Percentiles rank a stretch among this genome's conserved stretches.
Conservation (phyloP, 2,888 invertebrate species). For the Nemoura dubitans region DNA sequence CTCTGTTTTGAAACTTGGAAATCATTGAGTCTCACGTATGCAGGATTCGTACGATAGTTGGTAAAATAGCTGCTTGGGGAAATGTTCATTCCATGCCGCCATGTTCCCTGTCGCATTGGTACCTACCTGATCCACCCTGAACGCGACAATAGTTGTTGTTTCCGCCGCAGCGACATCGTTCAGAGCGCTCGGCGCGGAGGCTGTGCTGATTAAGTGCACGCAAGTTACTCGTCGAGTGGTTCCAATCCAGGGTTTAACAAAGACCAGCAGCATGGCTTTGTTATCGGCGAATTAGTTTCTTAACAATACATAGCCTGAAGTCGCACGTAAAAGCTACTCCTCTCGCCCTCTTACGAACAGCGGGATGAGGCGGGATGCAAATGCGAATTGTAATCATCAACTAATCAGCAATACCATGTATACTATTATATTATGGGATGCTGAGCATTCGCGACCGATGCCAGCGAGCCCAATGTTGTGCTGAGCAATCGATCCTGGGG, state of each 20-base stretch:
- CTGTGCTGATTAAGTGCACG: too few species aligned
- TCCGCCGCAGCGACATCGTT: too few species aligned
- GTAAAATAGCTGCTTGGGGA: too few species aligned
- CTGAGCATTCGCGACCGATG: neutral
- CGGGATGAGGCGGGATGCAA: neutral
- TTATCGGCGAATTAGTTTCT: neutral
- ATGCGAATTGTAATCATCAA: neutral
- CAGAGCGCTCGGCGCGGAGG: too few species aligned
- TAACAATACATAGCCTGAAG: neutral
- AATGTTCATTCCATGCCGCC: too few species aligned
- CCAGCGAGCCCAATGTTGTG: neutral
- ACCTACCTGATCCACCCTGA: too few species aligned
- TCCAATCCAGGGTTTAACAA: neutral
- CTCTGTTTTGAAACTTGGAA: too few species aligned
- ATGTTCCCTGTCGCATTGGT: too few species aligned
- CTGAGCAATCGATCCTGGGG: neutral
- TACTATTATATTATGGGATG: neutral
- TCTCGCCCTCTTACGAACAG: neutral
- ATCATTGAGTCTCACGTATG: too few species aligned
- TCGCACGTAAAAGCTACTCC: neutral
- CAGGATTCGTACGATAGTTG: too few species aligned
- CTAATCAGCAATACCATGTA: neutral
- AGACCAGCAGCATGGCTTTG: neutral
- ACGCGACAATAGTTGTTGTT: too few species aligned
- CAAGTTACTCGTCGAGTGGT: neutral